Evolutionary conservation across 2,113 vertebrate genomes (phyloP), one percentile per base, ranked within the genome.

Genomic region (Eira barbara): DNA sequence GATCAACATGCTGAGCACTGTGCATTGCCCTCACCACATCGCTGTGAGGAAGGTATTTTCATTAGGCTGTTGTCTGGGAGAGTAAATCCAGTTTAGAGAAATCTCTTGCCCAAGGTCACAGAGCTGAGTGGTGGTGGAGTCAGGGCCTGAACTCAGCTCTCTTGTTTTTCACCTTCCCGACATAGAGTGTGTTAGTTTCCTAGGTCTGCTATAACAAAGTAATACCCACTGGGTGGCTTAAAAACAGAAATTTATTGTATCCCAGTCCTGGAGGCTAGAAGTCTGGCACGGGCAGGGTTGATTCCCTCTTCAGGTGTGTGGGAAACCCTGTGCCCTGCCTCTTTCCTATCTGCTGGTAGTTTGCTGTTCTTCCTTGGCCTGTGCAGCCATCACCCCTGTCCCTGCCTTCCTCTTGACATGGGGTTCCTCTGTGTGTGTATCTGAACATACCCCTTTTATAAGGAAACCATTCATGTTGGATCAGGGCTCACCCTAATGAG

Each of bases 21-120:
- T 14, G n/a, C 45, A 0, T 81, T 73, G 18, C 6, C 14, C 17
- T 85, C 12, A 8, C 7, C 25, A 23, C 21, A 2, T 4, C 3
- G 0, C 63, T 55, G 10, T 18, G 18, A 55, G 83, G 57, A 49
- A 20, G 6, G 5, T 59, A 7, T 7, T 63, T 0, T 18, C 45
- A 21, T 9, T n/a, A 55, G 36, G 11, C 17, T 21, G 20, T 55
- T 17, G 21, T 79, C 39, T 82, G 34, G 39, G 45, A 39, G 11
- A 29, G 4, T 17, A 83, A 80, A 57, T 59, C 25, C 42, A 39
- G 17, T 45, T 25, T 49, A 45, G 17, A 87, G 63, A 85, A 55
- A n/a, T 79, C 45, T 76, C 57, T 97, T 88, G 47, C n/a, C 36
- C 61, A 76, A 78, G 45, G 31, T 84, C 42, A n/a, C 13, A 42